Evolutionary conservation across 1,140 invertebrate species (phyloP).

Genomic region (Procambarus virginalis): DNA sequence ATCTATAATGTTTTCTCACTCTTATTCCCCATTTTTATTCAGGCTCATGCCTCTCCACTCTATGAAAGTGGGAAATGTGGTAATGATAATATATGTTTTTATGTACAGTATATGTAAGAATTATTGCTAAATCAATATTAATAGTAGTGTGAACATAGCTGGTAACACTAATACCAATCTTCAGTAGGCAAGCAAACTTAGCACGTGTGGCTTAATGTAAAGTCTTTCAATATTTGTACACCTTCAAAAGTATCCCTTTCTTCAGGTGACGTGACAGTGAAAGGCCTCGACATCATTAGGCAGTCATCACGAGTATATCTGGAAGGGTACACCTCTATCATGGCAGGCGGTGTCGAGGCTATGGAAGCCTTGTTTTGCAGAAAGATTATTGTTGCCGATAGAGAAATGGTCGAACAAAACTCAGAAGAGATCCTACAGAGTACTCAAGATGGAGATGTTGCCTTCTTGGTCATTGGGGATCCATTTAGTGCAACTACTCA

Average conservation of each 20-base stretch:
- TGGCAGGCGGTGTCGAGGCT: constrained; percentile 84
- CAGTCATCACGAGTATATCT: constrained; percentile 91
- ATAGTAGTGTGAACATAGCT: too few species aligned
- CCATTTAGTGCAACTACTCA: constrained; percentile 97
- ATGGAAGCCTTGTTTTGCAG: constrained; percentile 88
- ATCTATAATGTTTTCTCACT: too few species aligned
- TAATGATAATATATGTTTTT: not conserved
- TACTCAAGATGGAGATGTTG: constrained; percentile 84
- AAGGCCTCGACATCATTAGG: constrained; percentile 94
- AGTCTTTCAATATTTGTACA: not conserved
- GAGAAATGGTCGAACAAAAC: constrained; percentile 93
- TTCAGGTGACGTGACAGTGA: constrained; percentile 90
- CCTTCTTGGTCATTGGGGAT: constrained; percentile 83
- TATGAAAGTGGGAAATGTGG: too few species aligned
- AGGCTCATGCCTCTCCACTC: too few species aligned
- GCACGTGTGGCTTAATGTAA: too few species aligned
- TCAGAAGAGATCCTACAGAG: constrained; percentile 90
- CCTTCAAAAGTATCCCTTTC: not conserved
- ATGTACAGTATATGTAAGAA: not conserved
- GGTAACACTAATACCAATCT: too few species aligned
- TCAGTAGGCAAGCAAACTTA: too few species aligned
- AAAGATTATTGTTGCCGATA: constrained; percentile 88
- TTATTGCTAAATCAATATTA: too few species aligned
- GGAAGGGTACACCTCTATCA: constrained; percentile 96
- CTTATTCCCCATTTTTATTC: too few species aligned